These are phyloP conservation scores for Lophius americanus DNA, from an alignment of 2,797 vertebrate genomes.

Conservation along the genomic window DNA sequence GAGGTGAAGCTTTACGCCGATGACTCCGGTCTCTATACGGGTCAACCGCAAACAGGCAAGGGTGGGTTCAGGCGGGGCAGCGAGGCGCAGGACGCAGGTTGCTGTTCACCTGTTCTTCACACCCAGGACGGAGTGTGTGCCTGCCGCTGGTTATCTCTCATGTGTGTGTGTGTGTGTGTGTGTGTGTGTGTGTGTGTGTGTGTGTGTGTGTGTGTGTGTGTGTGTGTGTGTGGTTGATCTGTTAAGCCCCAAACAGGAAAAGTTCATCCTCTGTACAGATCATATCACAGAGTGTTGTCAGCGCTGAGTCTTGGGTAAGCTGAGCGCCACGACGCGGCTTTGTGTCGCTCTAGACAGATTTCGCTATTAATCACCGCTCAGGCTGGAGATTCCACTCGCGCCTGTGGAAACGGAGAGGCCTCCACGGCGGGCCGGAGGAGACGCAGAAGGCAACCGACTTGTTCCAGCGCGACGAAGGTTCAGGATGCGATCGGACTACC, in stretches of 20 bases:
- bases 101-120: constrained; percentile 75
- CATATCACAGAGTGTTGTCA: constrained; percentile 79
- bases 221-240: constrained; percentile 74
- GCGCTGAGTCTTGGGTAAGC: constrained; percentile 77
- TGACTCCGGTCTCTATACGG: too few relatives aligned
- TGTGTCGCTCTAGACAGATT: constrained; percentile 69
- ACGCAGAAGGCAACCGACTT: constrained; percentile 11
- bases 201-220: constrained; percentile 44
- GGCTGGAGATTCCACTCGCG: constrained; percentile 52
- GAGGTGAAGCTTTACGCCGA: too few relatives aligned
- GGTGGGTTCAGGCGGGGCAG: too few relatives aligned
- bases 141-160: constrained; percentile 58
- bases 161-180: constrained; percentile 17
- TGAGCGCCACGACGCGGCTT: constrained; percentile 54
- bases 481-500: too few relatives aligned
- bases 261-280: constrained; percentile 81
- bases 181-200: constrained; percentile 53
- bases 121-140: constrained; percentile 52
- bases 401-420: constrained; percentile 27
- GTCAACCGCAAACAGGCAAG: too few relatives aligned
- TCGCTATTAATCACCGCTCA: constrained; percentile 72
- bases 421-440: not conserved
- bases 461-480: not conserved
- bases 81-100: constrained; percentile 56
- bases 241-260: constrained; percentile 79